These are phyloP conservation scores for Diglossa cyanea DNA, from an alignment of 2,797 vertebrate species.

Conservation along the genomic window DNA sequence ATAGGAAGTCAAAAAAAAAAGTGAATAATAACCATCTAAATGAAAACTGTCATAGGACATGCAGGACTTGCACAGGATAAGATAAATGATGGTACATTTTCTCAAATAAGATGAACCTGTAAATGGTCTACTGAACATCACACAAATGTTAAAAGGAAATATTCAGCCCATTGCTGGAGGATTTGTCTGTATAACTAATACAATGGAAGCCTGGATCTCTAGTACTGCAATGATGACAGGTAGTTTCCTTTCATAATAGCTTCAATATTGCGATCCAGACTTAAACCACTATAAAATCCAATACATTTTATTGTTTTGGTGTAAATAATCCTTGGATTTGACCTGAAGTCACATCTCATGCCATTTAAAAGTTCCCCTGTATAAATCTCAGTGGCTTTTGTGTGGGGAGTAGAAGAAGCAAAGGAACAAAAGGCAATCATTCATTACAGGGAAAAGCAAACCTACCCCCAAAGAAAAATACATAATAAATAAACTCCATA, in stretches of 20 bases:
- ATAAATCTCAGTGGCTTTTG: not conserved
- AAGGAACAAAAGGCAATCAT: not conserved
- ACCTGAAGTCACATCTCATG: not conserved
- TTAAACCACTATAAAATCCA: not conserved
- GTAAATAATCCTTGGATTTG: not conserved
- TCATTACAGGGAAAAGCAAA: not conserved
- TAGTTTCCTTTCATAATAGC: not conserved
- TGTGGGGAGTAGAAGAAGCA: not conserved
- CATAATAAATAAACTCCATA: not conserved
- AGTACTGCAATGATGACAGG: not conserved
- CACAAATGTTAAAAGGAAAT: not conserved
- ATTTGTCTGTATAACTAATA: not conserved
- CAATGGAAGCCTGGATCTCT: not conserved
- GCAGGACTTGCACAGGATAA: not conserved
- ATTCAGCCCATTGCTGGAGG: not conserved
- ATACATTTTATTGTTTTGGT: not conserved
- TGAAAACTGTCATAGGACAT: not conserved
- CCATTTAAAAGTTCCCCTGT: not conserved
- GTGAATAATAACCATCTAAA: conserved; percentile 21
- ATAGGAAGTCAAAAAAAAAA: not conserved
- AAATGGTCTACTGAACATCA: not conserved
- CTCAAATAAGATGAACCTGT: conserved; percentile 1
- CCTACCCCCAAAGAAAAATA: not conserved
- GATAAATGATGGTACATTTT: not conserved
- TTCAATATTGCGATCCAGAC: not conserved